Conservation (phyloP, 64 coral and sea anemone genomes). For the Actinia tenebrosa region DNA sequence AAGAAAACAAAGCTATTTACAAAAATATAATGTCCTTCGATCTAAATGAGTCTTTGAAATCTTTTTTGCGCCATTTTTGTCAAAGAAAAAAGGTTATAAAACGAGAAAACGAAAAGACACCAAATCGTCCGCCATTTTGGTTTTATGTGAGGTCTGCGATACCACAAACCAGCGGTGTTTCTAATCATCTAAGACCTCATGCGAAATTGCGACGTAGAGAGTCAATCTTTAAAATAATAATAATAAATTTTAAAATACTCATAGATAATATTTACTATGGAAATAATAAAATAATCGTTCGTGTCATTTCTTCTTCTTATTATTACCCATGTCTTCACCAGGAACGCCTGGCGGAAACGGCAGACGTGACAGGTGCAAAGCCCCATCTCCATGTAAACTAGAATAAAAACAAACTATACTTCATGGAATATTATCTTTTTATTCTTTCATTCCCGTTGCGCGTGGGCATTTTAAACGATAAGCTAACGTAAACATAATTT, state of each 20-base stretch:
- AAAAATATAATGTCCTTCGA: background rate
- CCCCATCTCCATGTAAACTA: background rate
- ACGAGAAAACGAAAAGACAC: background rate
- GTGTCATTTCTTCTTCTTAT: background rate
- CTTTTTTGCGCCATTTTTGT: background rate
- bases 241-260: too few relatives aligned
- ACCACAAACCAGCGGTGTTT: background rate
- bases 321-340: background rate
- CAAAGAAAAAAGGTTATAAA: background rate
- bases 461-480: background rate
- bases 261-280: too few relatives aligned
- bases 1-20: constrained; percentile 22
- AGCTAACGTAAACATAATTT: background rate
- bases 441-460: background rate
- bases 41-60: background rate
- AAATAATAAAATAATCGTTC: too few relatives aligned
- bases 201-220: too few relatives aligned
- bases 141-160: background rate
- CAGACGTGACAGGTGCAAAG: background rate
- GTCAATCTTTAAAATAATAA: too few relatives aligned
- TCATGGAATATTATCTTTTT: background rate
- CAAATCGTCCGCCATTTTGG: constrained; percentile 17
- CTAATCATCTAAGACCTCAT: too few relatives aligned
- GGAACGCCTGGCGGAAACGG: background rate
- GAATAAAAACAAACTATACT: background rate